These are phyloP conservation scores for Dolichopus griseipennis DNA, from an alignment of 2,888 invertebrate genomes.

Conservation along the genomic window DNA sequence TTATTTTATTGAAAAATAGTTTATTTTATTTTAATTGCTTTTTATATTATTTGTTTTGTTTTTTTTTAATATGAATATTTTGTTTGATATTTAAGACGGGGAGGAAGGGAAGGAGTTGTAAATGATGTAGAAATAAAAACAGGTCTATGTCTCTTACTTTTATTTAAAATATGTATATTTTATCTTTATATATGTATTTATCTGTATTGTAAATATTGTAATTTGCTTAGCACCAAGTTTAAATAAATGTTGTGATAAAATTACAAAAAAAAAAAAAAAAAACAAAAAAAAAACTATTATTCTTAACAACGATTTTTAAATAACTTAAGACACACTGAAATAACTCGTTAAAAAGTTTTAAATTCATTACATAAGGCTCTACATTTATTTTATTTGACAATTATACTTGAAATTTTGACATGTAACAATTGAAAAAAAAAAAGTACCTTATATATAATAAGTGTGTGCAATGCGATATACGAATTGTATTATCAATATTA, in stretches of 20 bases:
- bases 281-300: too few species aligned
- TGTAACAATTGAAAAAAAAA: too few species aligned
- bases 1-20: slow-evolving; percentile 10
- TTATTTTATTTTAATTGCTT: slow-evolving; percentile 26
- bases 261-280: too few species aligned
- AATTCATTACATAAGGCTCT: too few species aligned
- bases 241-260: slow-evolving; percentile 17
- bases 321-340: too few species aligned
- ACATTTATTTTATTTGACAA: too few species aligned
- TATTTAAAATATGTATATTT: slow-evolving; percentile 24
- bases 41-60: slow-evolving; percentile 24
- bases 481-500: too few species aligned
- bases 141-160: slow-evolving; percentile 2
- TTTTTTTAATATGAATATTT: slow-evolving; percentile 23
- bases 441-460: too few species aligned
- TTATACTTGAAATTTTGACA: too few species aligned
- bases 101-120: neutral
- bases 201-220: slow-evolving; percentile 13
- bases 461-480: too few species aligned
- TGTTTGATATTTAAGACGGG: slow-evolving; percentile 13
- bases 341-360: too few species aligned
- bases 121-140: neutral
- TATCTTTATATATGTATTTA: slow-evolving; percentile 21
- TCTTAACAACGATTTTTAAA: too few species aligned
- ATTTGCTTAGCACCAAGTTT: slow-evolving; percentile 24